phyloP scores from a whole-genome alignment of 2,113 vertebrate genomes.

The mouse (Mus musculus) region GRCm39 chr8:74857001-74857500 shows the following conservation, averaged over 20 bases:
- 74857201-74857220: conserved; percentile 32
- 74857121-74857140: not conserved
- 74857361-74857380: conserved; percentile 49
- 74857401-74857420: not conserved
- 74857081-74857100: not conserved
- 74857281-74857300: not conserved
- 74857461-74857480: not conserved
- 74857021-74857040: not conserved
- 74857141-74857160: not conserved
- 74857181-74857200: not conserved
- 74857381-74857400: conserved; percentile 23
- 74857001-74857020: not conserved
- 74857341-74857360: not conserved
- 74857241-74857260: conserved; percentile 41
- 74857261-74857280: conserved; percentile 37
- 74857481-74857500: not conserved
- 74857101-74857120: not conserved
- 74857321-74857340: not conserved
- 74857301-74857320: conserved; percentile 39
- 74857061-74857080: not conserved
- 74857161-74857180: not conserved
- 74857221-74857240: not conserved
- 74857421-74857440: not conserved
- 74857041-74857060: not conserved
- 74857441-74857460: not conserved